Base-by-base conservation (phyloP, 2,888 invertebrate genomes). In the Cyclophora albipunctata region DNA sequence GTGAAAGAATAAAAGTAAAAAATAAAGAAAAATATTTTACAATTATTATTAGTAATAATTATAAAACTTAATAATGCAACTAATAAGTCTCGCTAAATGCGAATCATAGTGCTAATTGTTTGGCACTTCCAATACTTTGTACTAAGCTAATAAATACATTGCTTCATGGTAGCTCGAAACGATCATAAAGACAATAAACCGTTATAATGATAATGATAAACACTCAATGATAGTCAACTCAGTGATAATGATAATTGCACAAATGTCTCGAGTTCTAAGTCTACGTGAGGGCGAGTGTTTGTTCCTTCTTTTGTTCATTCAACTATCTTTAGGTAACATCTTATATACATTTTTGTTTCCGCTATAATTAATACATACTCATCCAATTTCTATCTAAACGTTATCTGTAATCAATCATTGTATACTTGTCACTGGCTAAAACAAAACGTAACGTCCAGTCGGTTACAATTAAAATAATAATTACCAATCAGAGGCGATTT, bases 261-360 rank as follows among this genome's bases (percentile, higher is more conserved):
- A 74, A 74, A 69, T 75, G 72, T 78, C 59, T 58, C 60, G 63
- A 54, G 71, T 54, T 68, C 80, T 84, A 84, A 71, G 67, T 69
- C 81, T 86, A 83, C 84, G 82, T 77, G 84, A 83, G 78, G 80
- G 87, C 87, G 87, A 88, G 87, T 85, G 75, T 79, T 77, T 84
- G 87, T 88, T 88, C 87, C 87, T 78, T 80, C 37, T 78, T 62
- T 84, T 79, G 75, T 77, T 81, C 76, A 74, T 68, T 66, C 63
- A 70, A 73, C 73, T 83, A 83, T 67, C 73, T 73, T 75, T 69
- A 58, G 67, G 65, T 76, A 75, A 70, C 67, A 73, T 61, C 58
- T 64, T 86, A 86, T 84, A 60, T 84, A 86, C 85, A 86, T 6
- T 43, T 43, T 43, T 43, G 43, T 43, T 43, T 43, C 43, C 43